These are phyloP conservation scores for Ptychoptera contaminata DNA, from an alignment of 2,888 invertebrate genomes.

Conservation along the genomic window DNA sequence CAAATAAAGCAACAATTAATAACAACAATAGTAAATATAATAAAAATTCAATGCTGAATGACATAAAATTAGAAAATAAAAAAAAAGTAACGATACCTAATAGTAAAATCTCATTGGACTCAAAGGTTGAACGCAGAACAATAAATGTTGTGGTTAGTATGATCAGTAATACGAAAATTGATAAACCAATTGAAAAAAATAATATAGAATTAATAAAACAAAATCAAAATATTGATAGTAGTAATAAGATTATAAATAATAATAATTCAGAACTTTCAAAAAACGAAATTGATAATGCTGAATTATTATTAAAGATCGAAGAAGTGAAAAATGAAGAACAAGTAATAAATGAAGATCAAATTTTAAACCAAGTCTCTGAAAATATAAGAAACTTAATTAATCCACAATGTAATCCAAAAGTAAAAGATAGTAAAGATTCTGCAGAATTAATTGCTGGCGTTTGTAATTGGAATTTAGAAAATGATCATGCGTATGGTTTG, in stretches of 20 bases:
- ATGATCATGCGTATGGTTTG: constrained; percentile 29
- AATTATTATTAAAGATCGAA: background rate
- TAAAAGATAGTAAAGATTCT: background rate
- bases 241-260: background rate
- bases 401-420: too few species aligned
- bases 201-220: background rate
- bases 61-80: background rate
- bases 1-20: constrained; percentile 13
- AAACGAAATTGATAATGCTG: background rate
- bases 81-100: background rate
- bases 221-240: background rate
- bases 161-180: constrained; percentile 16
- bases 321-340: too few species aligned
- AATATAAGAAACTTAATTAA: background rate
- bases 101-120: background rate
- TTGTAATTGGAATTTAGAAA: constrained; percentile 28
- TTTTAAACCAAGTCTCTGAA: background rate
- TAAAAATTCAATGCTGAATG: background rate
- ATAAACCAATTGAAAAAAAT: background rate
- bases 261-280: too few species aligned
- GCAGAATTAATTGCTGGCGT: constrained; percentile 25
- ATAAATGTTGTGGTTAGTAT: constrained; percentile 22
- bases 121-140: background rate
- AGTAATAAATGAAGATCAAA: background rate
- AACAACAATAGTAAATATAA: constrained; percentile 1